These are phyloP conservation scores for Prionace glauca DNA, from an alignment of 2,797 vertebrate species.

Conservation along the genomic window DNA sequence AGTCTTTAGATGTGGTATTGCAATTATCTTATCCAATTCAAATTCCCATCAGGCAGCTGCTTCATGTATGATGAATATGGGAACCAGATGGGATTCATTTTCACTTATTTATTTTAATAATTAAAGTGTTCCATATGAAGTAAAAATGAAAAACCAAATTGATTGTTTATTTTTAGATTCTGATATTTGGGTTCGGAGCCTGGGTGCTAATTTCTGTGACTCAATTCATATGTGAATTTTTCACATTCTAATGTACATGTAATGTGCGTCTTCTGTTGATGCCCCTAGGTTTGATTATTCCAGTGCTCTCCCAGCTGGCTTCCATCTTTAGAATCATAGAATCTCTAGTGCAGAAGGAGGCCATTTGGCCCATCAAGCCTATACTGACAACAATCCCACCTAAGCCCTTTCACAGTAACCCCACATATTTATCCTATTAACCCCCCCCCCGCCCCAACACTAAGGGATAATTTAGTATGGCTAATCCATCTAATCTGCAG, in stretches of 20 bases:
- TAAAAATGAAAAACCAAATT: neutral
- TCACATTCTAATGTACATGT: neutral
- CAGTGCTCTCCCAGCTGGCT: neutral
- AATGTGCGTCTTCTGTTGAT: too few species aligned
- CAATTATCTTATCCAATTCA: neutral
- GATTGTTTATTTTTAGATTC: conserved; percentile 11
- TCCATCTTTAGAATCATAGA: neutral
- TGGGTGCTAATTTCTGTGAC: conserved; percentile 19
- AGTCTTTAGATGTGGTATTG: neutral
- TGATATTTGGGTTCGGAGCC: neutral
- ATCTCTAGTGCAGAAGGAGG: too few species aligned
- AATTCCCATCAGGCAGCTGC: neutral
- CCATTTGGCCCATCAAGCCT: too few species aligned
- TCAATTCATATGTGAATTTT: neutral
- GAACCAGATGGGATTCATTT: conserved; percentile 16
- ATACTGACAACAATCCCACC: too few species aligned
- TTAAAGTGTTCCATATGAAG: conserved; percentile 36
- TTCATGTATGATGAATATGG: neutral
- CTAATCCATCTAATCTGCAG: too few species aligned
- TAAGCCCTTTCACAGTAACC: too few species aligned
- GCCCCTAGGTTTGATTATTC: too few species aligned
- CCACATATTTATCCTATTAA: too few species aligned
- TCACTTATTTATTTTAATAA: conserved; percentile 24
- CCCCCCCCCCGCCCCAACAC: too few species aligned
- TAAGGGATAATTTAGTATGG: too few species aligned